Percentiles rank a stretch among this genome's conserved stretches.
These are phyloP conservation scores for Lethrus apterus DNA, from an alignment of 1,140 invertebrate genomes.

Conservation along the genomic window DNA sequence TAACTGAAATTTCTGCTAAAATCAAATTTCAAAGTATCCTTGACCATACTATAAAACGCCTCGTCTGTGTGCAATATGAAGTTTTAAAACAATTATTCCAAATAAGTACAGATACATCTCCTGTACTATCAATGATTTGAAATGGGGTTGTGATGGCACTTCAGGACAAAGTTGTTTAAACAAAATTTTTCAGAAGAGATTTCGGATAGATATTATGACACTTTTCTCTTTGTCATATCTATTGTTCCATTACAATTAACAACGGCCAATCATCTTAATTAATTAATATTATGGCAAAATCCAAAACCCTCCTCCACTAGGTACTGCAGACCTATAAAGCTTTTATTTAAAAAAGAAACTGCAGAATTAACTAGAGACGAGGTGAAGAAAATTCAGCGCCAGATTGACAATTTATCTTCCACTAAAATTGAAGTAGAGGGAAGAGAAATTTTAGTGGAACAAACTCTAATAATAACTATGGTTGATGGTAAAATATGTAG, in stretches of 20 bases:
- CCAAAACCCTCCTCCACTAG: conserved; percentile 13
- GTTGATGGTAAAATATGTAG: neutral
- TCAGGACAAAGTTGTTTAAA: no score
- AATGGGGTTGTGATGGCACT: no score
- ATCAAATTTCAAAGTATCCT: conserved; percentile 23
- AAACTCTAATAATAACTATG: no score
- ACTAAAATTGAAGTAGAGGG: no score
- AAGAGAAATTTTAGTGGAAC: no score
- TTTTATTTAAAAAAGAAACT: conserved; percentile 18
- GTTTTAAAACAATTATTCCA: no score
- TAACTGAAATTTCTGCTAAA: conserved; percentile 19
- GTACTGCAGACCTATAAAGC: conserved; percentile 17
- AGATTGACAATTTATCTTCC: neutral
- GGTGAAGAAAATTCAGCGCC: conserved; percentile 2
- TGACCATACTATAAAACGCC: conserved; percentile 18
- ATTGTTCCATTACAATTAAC: conserved; percentile 13
- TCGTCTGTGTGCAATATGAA: conserved; percentile 1
- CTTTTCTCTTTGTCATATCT: conserved; percentile 10
- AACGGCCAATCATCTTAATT: neutral
- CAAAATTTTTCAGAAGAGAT: neutral
- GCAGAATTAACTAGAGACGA: neutral
- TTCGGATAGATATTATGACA: neutral
- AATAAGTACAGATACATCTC: no score
- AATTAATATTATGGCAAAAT: conserved; percentile 18
- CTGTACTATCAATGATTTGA: no score